A percentile compares a stretch with the other conserved stretches of the same genome.
Conservation (phyloP, 2,797 vertebrate species). For the Coranthus polyacanthus region DNA sequence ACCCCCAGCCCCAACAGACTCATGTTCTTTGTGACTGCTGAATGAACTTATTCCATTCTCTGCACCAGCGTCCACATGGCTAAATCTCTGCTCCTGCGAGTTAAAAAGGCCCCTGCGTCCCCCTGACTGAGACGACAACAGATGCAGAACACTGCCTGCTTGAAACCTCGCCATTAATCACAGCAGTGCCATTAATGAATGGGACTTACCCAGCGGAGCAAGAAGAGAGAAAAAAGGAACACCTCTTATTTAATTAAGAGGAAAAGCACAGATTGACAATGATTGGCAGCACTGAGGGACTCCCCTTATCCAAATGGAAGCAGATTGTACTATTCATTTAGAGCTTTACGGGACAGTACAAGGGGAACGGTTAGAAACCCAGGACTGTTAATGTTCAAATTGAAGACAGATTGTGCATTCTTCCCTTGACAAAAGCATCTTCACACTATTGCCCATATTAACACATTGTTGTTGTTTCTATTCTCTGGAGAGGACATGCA, state of each 20-base stretch:
- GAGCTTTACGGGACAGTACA: conserved; percentile 18
- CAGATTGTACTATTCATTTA: conserved; percentile 45
- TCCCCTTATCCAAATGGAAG: conserved; percentile 31
- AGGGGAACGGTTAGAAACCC: conserved; percentile 23
- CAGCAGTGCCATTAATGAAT: conserved; percentile 54
- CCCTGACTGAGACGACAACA: conserved; percentile 51
- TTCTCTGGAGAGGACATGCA: conserved; percentile 17
- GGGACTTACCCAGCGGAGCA: conserved; percentile 47
- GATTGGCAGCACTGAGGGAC: conserved; percentile 35
- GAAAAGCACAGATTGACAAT: conserved; percentile 48
- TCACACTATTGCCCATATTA: conserved; percentile 12
- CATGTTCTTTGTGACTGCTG: conserved; percentile 25
- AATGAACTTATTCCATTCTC: conserved; percentile 26
- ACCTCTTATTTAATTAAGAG: conserved; percentile 62
- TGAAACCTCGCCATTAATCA: conserved; percentile 66
- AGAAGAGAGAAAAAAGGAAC: conserved; percentile 25
- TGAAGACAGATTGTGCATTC: conserved; percentile 34
- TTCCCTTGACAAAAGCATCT: conserved; percentile 17
- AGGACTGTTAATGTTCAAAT: conserved; percentile 30
- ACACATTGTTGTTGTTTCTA: conserved; percentile 21
- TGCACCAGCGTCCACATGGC: conserved; percentile 32
- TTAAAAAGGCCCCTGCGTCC: conserved; percentile 33
- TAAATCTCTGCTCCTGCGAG: conserved; percentile 32
- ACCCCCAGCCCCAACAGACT: neutral
- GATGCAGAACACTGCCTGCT: conserved; percentile 54